phyloP scores from a whole-genome alignment of 2,113 vertebrate genomes.

The Paramormyrops kingsleyae region DNA sequence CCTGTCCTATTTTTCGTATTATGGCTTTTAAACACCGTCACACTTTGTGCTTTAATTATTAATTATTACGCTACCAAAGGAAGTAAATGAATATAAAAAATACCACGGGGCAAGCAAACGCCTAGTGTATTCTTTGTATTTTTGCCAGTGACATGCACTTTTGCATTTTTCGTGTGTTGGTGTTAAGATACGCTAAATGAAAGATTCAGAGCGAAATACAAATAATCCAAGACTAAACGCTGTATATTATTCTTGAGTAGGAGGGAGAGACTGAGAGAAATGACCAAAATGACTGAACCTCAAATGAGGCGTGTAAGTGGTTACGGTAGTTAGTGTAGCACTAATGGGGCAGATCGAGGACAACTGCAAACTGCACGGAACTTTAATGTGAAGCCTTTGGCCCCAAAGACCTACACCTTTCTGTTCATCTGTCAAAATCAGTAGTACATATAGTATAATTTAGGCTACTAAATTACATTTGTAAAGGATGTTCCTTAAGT shows the following conservation, averaged over 20 bases:
- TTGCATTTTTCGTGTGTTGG: not conserved
- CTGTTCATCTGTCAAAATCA: not conserved
- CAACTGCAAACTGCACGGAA: not conserved
- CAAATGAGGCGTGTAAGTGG: not conserved
- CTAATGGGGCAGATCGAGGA: not conserved
- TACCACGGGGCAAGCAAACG: not conserved
- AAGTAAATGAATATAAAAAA: not conserved
- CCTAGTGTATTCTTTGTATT: not conserved
- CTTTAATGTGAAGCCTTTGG: not conserved
- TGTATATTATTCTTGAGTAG: not conserved
- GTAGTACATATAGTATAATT: not conserved
- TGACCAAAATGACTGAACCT: not conserved
- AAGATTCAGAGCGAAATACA: not conserved
- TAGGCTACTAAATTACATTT: too few species aligned
- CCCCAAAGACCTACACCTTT: not conserved
- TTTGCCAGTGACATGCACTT: not conserved
- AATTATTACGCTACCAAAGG: not conserved
- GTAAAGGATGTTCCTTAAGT: not conserved
- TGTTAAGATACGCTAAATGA: not conserved
- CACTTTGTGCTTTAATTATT: not conserved
- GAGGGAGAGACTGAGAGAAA: not conserved
- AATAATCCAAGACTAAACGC: not conserved
- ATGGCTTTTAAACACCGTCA: not conserved
- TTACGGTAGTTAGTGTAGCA: not conserved
- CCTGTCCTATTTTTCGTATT: not conserved